phyloP scores from a whole-genome alignment of 2,888 invertebrate species.

The Agrotis clavis region DNA sequence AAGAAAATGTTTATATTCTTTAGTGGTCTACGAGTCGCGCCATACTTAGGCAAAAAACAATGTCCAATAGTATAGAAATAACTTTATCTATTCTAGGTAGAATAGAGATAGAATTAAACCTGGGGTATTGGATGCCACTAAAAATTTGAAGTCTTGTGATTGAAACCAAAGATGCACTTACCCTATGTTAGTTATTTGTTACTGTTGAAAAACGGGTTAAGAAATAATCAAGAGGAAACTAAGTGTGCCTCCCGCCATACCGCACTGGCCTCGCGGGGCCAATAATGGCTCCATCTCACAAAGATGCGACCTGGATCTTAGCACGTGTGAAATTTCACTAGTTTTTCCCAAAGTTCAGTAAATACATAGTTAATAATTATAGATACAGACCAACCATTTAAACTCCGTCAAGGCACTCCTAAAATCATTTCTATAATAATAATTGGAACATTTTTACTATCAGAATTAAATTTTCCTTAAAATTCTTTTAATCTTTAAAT shows the following conservation, averaged over 20 bases:
- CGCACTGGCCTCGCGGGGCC: too few relatives aligned
- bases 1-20: too few relatives aligned
- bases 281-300: neutral
- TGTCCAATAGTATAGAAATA: too few relatives aligned
- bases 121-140: too few relatives aligned
- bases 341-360: neutral
- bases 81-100: too few relatives aligned
- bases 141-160: too few relatives aligned
- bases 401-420: slow-evolving; percentile 59
- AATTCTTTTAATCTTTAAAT: slow-evolving; percentile 45
- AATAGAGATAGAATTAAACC: too few relatives aligned
- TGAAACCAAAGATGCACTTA: too few relatives aligned
- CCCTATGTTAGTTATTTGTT: neutral
- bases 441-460: slow-evolving; percentile 47
- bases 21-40: too few relatives aligned
- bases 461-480: slow-evolving; percentile 21
- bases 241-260: too few relatives aligned
- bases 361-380: neutral
- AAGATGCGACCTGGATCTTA: too few relatives aligned
- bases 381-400: slow-evolving; percentile 30
- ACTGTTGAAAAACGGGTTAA: neutral
- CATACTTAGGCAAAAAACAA: too few relatives aligned
- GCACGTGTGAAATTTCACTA: neutral
- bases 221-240: neutral
- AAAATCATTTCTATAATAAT: slow-evolving; percentile 22